Evolutionary conservation across 2,797 vertebrate genomes (phyloP), one percentile per base, ranked within the genome.

Genomic region (Periophthalmus magnuspinnatus): DNA sequence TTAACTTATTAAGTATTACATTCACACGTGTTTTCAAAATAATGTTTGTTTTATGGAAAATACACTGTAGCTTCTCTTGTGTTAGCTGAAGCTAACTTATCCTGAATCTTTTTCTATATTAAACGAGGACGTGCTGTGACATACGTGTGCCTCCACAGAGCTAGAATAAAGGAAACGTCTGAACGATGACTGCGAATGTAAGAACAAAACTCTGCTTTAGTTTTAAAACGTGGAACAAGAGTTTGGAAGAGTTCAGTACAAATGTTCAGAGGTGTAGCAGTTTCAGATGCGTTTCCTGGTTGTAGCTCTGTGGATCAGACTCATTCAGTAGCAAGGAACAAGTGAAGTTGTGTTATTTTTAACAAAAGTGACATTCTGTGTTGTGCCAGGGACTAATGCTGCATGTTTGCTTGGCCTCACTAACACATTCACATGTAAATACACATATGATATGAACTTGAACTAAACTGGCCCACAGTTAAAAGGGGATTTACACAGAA

Each of bases 1-100:
- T 77, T 90, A 91, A 93, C 89, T 93, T 93, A 93, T 94, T 91
- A 79, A 86, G 80, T 88, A 80, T 90, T 89, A 82, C 77, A 81
- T 86, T 88, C 76, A 76, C 58, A 76, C 16, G 32, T 76, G 19
- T 59, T 61, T 45, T 63, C 21, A 63, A 24, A 63, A 62, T 34
- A 36, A 38, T 36, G 38, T 63, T 63, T 64, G 62, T 64, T 64
- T 64, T 64, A 48, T 64, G 62, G n/a, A 32, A 64, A 64, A 64
- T 64, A 48, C 68, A 84, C 76, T 84, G 74, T 82, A 79, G 34
- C 22, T 60, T 60, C 74, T 82, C 55, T 87, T 84, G 65, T 71
- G 83, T 88, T 80, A 74, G 76, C 54, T 84, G 77, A 66, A 61
- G 71, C 82, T 78, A 75, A 73, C 73, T 79, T 67, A 66, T 73